Conservation (phyloP, 2,113 vertebrate species). For the Haliaeetus leucogaster region DNA sequence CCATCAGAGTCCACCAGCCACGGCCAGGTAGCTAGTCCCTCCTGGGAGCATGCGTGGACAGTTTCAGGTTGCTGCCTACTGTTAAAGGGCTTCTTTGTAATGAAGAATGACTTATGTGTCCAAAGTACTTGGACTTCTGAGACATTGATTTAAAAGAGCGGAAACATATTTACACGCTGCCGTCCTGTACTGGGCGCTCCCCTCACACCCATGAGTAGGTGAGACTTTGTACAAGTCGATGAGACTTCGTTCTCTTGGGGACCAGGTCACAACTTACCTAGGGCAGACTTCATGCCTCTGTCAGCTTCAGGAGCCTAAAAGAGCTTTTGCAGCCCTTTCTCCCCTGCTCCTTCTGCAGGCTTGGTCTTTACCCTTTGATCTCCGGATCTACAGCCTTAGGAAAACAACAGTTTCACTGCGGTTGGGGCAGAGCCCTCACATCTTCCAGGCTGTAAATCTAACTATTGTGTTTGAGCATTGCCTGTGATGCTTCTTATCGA, state of each 20-base stretch:
- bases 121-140: not conserved
- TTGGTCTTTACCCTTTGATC: slow-evolving; percentile 57
- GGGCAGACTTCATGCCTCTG: not conserved
- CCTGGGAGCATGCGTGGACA: not conserved
- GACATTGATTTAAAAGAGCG: not conserved
- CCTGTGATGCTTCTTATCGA: slow-evolving; percentile 52
- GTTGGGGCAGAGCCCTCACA: not conserved
- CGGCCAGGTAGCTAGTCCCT: not conserved
- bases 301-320: not conserved
- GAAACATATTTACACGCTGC: not conserved
- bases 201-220: not conserved
- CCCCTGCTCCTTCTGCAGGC: not conserved
- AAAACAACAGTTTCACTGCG: slow-evolving; percentile 35
- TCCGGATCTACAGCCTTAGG: slow-evolving; percentile 16
- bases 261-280: not conserved
- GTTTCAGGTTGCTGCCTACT: not conserved
- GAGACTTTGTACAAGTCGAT: not conserved
- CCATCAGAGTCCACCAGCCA: not conserved
- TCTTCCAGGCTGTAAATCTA: slow-evolving; percentile 57
- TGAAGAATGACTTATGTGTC: not conserved
- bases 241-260: not conserved
- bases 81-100: not conserved
- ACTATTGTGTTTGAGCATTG: slow-evolving; percentile 56
- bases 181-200: not conserved
- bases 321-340: not conserved